Base-by-base conservation (phyloP, 2,888 invertebrate species). In the Drosophila lacicola region DNA sequence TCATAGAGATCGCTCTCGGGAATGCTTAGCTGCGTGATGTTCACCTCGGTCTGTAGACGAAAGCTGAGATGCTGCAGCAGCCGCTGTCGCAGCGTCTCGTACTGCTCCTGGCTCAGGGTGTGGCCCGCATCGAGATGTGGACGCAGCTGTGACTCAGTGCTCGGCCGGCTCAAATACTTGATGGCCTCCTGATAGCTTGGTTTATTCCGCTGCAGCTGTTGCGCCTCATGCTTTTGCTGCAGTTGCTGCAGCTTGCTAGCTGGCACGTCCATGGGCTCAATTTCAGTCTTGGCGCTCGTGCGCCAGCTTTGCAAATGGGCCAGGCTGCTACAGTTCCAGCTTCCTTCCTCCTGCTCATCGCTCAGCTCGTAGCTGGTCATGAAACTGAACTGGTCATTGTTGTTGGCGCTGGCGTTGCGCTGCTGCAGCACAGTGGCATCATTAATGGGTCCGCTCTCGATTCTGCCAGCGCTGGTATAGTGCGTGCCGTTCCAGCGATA, bases 391-490 rank as follows among this genome's bases (percentile, higher is more conserved):
- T 93, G 73, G 1, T 86, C 70, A 1, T 36, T 14, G 17, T 19
- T 4, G 42, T 62, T 3, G 90, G 10, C 11, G 45, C 55, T 55
- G 2, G 45, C 82, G 19, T 73, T 72, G 21, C 57, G 25, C 29
- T 71, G 19, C 21, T 68, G 54, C 17, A 80, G 50, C 1, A 94
- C 90, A 1, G 92, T 84, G 4, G 93, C 93, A 80, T 93, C 92
- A 33, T 92, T 90, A 3, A 94, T 87, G 13, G 84, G 81, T 3
- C 94, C 95, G 33, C 93, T 93, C 63, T 92, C 80, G 11, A 93
- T 85, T 41, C 89, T 69, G 9, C 75, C 82, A 1, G 92, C 34
- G 9, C 54, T 62, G 13, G 72, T 70, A 49, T 93, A 93, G 1
- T 73, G 64, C 0, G 73, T 64, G 2, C 86, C 77, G 19, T 90